Conservation (phyloP, 2,888 invertebrate genomes). For the Drosophila cognata region DNA sequence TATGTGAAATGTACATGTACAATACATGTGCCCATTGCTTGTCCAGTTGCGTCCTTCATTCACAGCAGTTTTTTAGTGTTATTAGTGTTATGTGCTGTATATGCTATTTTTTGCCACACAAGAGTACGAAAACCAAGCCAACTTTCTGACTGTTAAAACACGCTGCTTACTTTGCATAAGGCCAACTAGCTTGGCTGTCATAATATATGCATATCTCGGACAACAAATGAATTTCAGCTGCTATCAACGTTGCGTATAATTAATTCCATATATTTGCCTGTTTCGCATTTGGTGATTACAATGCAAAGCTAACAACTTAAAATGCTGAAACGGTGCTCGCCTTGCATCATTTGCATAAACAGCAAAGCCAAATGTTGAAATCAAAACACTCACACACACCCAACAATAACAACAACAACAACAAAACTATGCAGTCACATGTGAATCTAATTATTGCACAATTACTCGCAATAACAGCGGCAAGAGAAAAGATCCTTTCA, state of each 20-base stretch:
- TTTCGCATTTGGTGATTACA: conserved; percentile 38
- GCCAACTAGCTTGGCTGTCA: not conserved
- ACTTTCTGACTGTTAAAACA: conserved; percentile 19
- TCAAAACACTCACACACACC: conserved; percentile 14
- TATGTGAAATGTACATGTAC: not conserved
- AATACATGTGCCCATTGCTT: not conserved
- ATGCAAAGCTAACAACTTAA: conserved; percentile 12
- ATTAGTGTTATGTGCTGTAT: conserved; percentile 50
- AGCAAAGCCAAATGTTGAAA: conserved; percentile 41
- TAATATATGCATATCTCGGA: conserved; percentile 18
- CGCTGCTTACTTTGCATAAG: conserved; percentile 14
- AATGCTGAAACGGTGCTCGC: conserved; percentile 22
- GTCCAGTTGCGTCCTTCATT: conserved; percentile 9
- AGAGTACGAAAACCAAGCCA: conserved; percentile 42
- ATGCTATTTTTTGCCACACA: conserved; percentile 6
- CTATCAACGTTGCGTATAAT: conserved; percentile 44
- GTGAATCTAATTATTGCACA: conserved; percentile 56
- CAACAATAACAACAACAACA: not conserved
- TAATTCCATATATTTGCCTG: conserved; percentile 47
- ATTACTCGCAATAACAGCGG: conserved; percentile 21
- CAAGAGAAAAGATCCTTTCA: not conserved
- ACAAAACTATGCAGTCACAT: conserved; percentile 28
- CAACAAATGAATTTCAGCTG: conserved; percentile 30
- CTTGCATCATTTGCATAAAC: conserved; percentile 65
- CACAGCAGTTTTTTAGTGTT: conserved; percentile 20